These are phyloP conservation scores for Tetragonula clypearis DNA, from an alignment of 1,140 invertebrate species.

Conservation along the genomic window DNA sequence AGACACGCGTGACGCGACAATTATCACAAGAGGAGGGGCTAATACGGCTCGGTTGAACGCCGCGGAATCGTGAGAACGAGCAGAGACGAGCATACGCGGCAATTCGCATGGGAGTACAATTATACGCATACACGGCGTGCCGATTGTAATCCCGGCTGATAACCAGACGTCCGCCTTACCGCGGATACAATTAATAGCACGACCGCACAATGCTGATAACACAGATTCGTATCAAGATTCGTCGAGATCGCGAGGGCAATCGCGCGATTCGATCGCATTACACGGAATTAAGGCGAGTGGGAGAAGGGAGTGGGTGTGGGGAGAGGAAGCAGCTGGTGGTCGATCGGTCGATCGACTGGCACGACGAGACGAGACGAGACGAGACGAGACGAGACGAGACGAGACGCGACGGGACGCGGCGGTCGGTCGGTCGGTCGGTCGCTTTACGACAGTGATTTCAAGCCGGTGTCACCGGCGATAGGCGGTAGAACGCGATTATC, in stretches of 20 bases:
- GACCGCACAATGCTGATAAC: background rate
- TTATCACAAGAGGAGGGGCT: too few species aligned
- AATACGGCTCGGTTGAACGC: too few species aligned
- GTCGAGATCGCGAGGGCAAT: background rate
- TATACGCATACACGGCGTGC: background rate
- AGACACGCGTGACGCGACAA: too few species aligned
- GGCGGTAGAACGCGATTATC: conserved; percentile 38
- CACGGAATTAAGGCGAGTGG: conserved; percentile 40
- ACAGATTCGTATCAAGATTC: conserved; percentile 8
- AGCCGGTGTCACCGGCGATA: conserved; percentile 23
- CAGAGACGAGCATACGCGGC: background rate
- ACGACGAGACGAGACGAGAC: too few species aligned
- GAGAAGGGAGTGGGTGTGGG: background rate
- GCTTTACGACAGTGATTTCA: conserved; percentile 35
- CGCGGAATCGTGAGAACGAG: background rate
- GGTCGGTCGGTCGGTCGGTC: background rate
- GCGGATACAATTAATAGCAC: conserved; percentile 10
- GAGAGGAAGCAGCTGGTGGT: background rate
- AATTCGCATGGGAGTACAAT: conserved; percentile 11
- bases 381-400: background rate
- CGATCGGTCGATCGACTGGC: background rate
- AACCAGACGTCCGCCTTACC: background rate
- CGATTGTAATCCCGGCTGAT: background rate
- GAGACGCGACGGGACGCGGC: background rate
- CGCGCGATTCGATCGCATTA: conserved; percentile 37